phyloP scores from a whole-genome alignment of 2,113 vertebrate species.

The Muntiacus muntjak region DNA sequence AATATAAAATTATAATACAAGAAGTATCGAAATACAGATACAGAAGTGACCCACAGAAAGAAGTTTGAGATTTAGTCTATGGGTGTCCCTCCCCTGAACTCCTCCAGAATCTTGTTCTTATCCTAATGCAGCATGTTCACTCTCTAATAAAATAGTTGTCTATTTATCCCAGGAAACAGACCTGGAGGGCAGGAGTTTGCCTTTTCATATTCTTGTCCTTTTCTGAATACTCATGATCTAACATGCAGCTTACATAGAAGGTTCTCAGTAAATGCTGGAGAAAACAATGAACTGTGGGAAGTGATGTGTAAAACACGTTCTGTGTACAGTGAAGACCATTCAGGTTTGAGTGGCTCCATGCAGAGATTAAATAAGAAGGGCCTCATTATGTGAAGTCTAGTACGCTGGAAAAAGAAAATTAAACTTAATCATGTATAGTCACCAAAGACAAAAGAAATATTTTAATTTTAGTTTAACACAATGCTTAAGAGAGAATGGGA shows the following conservation, averaged over 20 bases:
- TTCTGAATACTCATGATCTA: neutral
- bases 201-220: neutral
- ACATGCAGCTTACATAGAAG: neutral
- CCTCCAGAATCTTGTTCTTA: neutral
- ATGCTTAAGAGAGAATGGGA: neutral
- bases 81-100: neutral
- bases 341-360: neutral
- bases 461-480: constrained; percentile 1
- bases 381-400: neutral
- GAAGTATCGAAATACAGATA: neutral
- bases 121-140: neutral
- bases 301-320: neutral
- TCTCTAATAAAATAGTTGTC: neutral
- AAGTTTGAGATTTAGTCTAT: neutral
- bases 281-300: neutral
- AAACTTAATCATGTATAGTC: neutral
- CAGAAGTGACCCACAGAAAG: neutral
- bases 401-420: neutral
- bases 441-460: neutral
- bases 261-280: neutral
- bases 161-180: neutral
- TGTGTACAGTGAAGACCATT: neutral
- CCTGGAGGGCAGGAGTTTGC: neutral
- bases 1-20: neutral
- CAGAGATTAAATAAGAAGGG: neutral